phyloP scores from a whole-genome alignment of 2,113 vertebrate species.

The Melierax canorus region DNA sequence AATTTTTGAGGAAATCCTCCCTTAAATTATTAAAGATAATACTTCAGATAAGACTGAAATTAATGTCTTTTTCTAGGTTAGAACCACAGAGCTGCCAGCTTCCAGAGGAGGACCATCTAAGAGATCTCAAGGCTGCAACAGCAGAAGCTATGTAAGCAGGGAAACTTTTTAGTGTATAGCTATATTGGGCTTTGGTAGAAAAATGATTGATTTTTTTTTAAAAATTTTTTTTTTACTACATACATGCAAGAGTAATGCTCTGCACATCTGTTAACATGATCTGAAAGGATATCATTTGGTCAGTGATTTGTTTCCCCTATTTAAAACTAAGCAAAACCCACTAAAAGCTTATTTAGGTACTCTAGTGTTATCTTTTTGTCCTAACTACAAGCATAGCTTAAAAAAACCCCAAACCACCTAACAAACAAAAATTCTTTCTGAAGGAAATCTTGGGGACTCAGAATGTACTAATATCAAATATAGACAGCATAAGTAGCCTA shows the following conservation, averaged over 20 bases:
- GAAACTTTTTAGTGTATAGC: background rate
- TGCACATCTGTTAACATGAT: background rate
- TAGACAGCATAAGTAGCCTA: background rate
- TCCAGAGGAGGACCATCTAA: slow-evolving; percentile 72
- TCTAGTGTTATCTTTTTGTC: background rate
- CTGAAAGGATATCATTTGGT: background rate
- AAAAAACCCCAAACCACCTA: background rate
- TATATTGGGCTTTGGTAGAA: background rate
- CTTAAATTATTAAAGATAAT: background rate
- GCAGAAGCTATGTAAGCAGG: slow-evolving; percentile 81
- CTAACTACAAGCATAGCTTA: background rate
- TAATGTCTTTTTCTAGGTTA: slow-evolving; percentile 54
- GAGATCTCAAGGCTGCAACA: slow-evolving; percentile 82
- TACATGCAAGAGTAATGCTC: background rate
- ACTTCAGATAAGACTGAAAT: background rate
- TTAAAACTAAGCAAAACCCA: background rate
- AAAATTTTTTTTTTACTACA: background rate
- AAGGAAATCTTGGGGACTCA: background rate
- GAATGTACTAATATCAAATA: background rate
- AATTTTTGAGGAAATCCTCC: background rate
- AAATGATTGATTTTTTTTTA: rapidly evolving
- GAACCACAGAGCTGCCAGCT: slow-evolving; percentile 61
- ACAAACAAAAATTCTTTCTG: background rate
- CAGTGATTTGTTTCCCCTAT: background rate
- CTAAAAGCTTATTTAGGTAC: background rate